Base-by-base conservation (phyloP, 2,113 vertebrate genomes). In the Urocitellus parryii region DNA sequence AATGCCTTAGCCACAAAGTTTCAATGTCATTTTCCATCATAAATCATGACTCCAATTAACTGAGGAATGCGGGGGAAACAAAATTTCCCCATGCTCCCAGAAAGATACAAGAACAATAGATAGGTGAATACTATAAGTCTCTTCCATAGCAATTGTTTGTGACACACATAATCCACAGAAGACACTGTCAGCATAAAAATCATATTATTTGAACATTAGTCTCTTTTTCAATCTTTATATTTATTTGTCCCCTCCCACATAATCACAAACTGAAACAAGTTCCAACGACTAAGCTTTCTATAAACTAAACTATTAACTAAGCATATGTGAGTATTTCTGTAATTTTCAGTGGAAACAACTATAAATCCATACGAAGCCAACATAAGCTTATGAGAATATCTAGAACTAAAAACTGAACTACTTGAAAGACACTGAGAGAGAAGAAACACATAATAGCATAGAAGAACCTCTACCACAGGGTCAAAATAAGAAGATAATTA, bases 401-500 rank as follows among this genome's bases (percentile, higher is more conserved):
- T 77, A 85, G 24, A 78, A 84, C 0, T 92, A 7, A 94, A 77
- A 2, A 48, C 0, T 72, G 6, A 95, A 63, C 76, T 82, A 95
- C 87, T 4, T 88, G 16, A 81, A 96, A 90, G n/a, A 77, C 29
- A 76, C 16, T 25, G 37, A 86, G 2, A 34, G 9, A 89, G 32
- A 74, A 27, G 65, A 86, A 11, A 56, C 22, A 58, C 22, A 61
- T 5, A 83, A n/a, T 51, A 39, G 2, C 32, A 72, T 34, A 81
- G 42, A 78, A 20, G 24, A 79, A 95, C 25, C 58, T 58, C 84
- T 83, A 84, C 18, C 0, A 45, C 0, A 18, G 4, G 1, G 16
- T 84, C 37, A 81, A 91, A 95, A 65, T n/a, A 63, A 67, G 22
- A 79, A 94, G 67, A 90, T 80, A 90, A 95, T 90, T 92, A 96